A percentile compares a stretch with the other conserved stretches of the same genome.
phyloP scores from a whole-genome alignment of 2,797 vertebrate species.

The Lagodon rhomboides region DNA sequence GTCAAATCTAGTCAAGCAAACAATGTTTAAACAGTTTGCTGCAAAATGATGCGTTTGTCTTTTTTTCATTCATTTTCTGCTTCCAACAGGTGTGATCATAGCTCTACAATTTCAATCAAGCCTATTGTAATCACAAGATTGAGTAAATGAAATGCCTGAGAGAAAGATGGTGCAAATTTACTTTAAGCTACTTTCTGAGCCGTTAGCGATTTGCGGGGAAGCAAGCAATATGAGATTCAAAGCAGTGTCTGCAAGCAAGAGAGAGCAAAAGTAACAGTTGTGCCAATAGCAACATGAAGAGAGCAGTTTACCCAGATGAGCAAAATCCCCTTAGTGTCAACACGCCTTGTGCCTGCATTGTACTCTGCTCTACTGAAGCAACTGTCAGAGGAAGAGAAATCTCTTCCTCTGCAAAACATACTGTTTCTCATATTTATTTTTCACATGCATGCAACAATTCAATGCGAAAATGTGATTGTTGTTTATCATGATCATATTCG shows the following conservation, averaged over 20 bases:
- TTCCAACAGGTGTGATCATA: not conserved
- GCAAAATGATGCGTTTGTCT: not conserved
- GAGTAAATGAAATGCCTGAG: conserved; percentile 2
- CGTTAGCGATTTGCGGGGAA: not conserved
- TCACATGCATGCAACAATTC: not conserved
- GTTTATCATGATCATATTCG: conserved; percentile 17
- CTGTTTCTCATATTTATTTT: conserved; percentile 6
- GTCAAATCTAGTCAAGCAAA: not conserved
- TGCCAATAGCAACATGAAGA: conserved; percentile 1
- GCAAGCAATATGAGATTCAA: not conserved
- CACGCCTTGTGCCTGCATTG: not conserved
- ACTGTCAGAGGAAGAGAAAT: conserved; percentile 12
- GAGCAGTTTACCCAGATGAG: conserved; percentile 12
- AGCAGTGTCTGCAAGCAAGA: not conserved
- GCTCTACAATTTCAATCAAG: conserved; percentile 27
- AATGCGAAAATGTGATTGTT: not conserved
- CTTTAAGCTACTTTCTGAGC: not conserved
- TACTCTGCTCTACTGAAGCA: not conserved
- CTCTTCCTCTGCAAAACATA: not conserved
- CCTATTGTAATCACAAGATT: conserved; percentile 3
- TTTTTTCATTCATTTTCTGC: not conserved
- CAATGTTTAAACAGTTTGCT: not conserved
- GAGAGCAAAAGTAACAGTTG: conserved; percentile 1
- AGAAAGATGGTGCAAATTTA: conserved; percentile 11
- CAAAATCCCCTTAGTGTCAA: conserved; percentile 12